Conservation (phyloP, 1,140 invertebrate species). For the Phthorimaea operculella region DNA sequence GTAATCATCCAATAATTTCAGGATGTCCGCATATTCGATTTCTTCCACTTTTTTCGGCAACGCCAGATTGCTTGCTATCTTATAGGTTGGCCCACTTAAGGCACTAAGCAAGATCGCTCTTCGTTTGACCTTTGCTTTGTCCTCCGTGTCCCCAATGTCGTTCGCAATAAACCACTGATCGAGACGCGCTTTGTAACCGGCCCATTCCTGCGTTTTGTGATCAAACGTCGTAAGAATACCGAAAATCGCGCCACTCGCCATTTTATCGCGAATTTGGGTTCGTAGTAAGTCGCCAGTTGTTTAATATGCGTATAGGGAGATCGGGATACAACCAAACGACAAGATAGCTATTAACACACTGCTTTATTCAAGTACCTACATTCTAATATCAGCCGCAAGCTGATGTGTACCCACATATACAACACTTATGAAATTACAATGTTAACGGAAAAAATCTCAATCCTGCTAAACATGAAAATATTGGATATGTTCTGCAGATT, state of each 20-base stretch:
- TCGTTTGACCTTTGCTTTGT: conserved; percentile 8
- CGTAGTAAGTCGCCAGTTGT: no score
- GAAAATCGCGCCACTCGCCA: neutral
- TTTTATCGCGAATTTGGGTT: neutral
- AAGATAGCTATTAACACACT: no score
- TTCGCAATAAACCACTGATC: conserved; percentile 3
- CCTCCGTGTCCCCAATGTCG: conserved; percentile 3
- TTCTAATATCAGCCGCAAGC: no score
- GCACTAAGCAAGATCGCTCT: conserved; percentile 10
- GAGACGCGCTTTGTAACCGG: neutral
- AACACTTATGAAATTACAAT: no score
- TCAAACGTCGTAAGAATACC: neutral
- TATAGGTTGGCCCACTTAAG: conserved; percentile 7
- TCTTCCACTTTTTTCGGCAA: conserved; percentile 8
- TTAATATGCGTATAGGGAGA: no score
- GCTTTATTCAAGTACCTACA: no score
- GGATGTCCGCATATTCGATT: neutral
- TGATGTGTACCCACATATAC: no score
- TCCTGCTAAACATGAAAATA: no score
- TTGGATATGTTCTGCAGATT: no score
- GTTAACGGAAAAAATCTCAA: no score
- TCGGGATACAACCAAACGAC: no score
- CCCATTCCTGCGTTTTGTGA: neutral
- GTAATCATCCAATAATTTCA: conserved; percentile 6
- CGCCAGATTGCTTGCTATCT: neutral